Percentiles rank a stretch among this genome's conserved stretches.
phyloP scores from a whole-genome alignment of 2,888 invertebrate genomes.

The Pterobdella sp. region DNA sequence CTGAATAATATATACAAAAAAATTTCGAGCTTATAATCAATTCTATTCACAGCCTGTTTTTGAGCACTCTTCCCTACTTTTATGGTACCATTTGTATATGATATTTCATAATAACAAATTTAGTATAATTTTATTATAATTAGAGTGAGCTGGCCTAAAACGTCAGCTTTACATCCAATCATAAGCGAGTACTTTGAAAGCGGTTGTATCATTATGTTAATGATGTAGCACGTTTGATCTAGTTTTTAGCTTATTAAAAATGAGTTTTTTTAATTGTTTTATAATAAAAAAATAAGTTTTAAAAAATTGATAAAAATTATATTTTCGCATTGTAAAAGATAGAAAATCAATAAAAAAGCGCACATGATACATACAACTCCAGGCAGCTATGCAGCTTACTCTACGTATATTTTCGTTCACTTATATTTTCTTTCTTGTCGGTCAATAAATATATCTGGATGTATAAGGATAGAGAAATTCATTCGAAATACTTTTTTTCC shows the following conservation, averaged over 20 bases:
- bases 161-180: background rate
- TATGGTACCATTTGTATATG: background rate
- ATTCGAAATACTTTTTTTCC: background rate
- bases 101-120: background rate
- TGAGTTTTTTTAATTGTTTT: background rate
- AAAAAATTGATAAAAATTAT: background rate
- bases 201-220: slow-evolving; percentile 2
- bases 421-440: background rate
- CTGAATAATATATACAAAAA: background rate
- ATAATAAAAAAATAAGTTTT: background rate
- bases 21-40: background rate
- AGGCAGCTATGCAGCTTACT: background rate
- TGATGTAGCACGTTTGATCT: background rate
- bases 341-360: background rate
- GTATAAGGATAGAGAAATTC: background rate
- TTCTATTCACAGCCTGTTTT: background rate
- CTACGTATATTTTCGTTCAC: background rate
- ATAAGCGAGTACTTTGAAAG: background rate
- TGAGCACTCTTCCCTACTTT: background rate
- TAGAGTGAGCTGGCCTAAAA: background rate
- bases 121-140: background rate
- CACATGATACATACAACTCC: background rate
- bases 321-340: background rate
- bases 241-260: too few relatives aligned
- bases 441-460: background rate